Evolutionary conservation across 2,113 vertebrate species (phyloP).

Genomic region (Sula dactylatra): DNA sequence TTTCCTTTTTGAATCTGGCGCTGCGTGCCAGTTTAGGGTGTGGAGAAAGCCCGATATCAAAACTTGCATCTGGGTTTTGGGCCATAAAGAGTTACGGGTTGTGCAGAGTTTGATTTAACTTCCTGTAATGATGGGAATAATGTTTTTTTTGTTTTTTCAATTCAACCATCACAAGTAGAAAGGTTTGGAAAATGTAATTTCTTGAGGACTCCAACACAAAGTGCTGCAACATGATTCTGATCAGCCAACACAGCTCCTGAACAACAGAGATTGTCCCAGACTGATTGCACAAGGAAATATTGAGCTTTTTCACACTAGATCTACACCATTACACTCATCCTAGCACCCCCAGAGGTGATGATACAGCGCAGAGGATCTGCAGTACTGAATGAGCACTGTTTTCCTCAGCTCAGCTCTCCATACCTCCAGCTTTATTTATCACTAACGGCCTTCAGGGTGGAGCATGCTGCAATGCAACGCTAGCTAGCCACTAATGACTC

Average conservation of each 20-base stretch:
- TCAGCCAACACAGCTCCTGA: not conserved
- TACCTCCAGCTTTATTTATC: not conserved
- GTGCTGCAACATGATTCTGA: not conserved
- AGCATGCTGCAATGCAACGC: not conserved
- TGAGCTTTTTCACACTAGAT: not conserved
- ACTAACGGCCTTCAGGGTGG: not conserved
- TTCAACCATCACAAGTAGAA: not conserved
- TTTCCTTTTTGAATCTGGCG: not conserved
- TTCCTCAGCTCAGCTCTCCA: not conserved
- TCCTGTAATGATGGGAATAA: not conserved
- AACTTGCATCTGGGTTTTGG: not conserved
- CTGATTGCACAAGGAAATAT: not conserved
- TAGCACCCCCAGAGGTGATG: not conserved
- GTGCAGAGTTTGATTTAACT: not conserved
- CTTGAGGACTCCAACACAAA: not conserved
- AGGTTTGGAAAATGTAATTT: not conserved
- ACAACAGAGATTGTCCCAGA: not conserved
- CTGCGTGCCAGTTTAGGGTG: not conserved
- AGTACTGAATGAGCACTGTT: not conserved
- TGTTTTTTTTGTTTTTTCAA: not conserved
- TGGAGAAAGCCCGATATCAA: not conserved
- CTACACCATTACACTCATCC: not conserved
- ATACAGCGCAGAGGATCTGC: not conserved
- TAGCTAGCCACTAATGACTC: rapidly evolving
- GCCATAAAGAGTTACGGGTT: not conserved